These are phyloP conservation scores for Drosophila atripex DNA, from an alignment of 2,888 invertebrate genomes.

Conservation along the genomic window DNA sequence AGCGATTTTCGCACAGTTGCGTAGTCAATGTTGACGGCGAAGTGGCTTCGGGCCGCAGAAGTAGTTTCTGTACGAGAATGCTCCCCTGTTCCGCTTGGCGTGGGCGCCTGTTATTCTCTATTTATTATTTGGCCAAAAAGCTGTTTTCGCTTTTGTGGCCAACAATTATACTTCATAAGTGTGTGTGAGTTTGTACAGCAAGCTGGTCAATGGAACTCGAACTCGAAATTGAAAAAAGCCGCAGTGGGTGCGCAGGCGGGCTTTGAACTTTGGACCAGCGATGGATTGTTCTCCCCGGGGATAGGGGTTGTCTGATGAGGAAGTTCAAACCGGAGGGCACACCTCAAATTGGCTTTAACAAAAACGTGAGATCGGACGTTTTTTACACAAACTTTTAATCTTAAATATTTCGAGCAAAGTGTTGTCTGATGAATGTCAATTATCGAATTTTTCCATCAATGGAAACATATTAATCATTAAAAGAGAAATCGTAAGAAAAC, in stretches of 20 bases:
- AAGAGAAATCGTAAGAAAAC: conserved; percentile 33
- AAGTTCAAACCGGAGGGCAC: conserved; percentile 13
- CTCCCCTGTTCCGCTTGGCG: conserved; percentile 65
- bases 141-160: conserved; percentile 52
- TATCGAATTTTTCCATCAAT: conserved; percentile 4
- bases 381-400: not conserved
- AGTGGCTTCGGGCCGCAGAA: conserved; percentile 13
- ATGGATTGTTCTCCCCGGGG: conserved; percentile 28
- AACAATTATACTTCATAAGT: conserved; percentile 17
- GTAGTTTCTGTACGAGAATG: conserved; percentile 7
- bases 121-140: conserved; percentile 62
- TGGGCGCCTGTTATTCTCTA: conserved; percentile 56
- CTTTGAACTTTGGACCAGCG: conserved; percentile 64
- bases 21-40: conserved; percentile 37
- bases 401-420: not conserved
- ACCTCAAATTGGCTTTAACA: not conserved
- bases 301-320: conserved; percentile 15
- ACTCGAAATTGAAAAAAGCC: conserved; percentile 47
- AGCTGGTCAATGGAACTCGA: conserved; percentile 67
- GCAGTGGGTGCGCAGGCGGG: conserved; percentile 50
- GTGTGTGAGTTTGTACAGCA: not conserved
- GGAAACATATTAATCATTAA: conserved; percentile 25
- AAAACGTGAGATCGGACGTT: not conserved
- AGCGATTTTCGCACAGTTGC: conserved; percentile 63
- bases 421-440: not conserved